Conservation (phyloP, 2,888 invertebrate species). For the Tetranychus piercei region DNA sequence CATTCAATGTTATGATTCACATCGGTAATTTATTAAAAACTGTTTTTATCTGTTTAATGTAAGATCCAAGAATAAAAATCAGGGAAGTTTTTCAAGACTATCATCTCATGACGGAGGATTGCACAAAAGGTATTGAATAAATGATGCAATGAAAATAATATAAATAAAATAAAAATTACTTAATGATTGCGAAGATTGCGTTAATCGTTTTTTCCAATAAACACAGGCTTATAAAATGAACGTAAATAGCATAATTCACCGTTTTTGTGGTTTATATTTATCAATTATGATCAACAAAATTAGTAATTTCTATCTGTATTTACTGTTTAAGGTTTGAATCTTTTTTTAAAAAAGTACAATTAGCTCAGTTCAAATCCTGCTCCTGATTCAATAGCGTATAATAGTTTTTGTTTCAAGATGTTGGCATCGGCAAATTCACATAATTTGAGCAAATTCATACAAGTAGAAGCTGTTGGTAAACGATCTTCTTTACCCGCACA, state of each 20-base stretch:
- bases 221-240: not conserved
- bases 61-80: too few species aligned
- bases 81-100: too few species aligned
- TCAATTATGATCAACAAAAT: not conserved
- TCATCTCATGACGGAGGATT: too few species aligned
- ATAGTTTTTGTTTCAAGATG: conserved; percentile 56
- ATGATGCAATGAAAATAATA: too few species aligned
- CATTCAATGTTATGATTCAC: too few species aligned
- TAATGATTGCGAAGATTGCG: too few species aligned
- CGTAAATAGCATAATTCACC: not conserved
- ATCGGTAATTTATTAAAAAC: too few species aligned
- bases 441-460: conserved; percentile 89
- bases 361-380: conserved; percentile 75
- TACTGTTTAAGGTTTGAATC: not conserved
- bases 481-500: conserved; percentile 72
- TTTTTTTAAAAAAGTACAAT: conserved; percentile 13
- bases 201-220: not conserved
- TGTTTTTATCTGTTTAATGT: too few species aligned
- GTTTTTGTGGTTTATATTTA: not conserved
- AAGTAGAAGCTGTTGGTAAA: conserved; percentile 89
- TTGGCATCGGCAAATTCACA: conserved; percentile 67
- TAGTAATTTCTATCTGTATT: not conserved
- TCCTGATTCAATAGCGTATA: conserved; percentile 82
- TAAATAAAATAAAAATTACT: too few species aligned
- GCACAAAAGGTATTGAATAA: too few species aligned